Conservation (phyloP, 2,113 vertebrate species). For the Epinephelus moara region DNA sequence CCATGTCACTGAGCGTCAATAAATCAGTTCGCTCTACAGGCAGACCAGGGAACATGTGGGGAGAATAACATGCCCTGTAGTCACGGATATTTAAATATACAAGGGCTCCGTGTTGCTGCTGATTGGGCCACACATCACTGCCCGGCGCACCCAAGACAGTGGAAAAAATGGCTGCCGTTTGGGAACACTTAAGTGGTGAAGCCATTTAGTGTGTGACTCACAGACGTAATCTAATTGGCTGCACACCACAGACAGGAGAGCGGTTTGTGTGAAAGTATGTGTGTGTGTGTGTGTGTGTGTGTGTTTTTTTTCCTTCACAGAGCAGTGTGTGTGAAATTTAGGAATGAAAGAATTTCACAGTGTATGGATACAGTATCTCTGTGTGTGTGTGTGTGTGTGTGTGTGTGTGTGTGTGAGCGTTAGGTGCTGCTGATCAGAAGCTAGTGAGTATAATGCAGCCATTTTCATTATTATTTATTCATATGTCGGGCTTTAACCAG, state of each 20-base stretch:
- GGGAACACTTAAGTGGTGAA: slow-evolving; percentile 68
- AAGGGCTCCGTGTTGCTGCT: slow-evolving; percentile 66
- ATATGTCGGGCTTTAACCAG: background rate
- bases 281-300: background rate
- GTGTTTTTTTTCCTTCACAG: slow-evolving; percentile 2
- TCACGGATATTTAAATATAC: slow-evolving; percentile 78
- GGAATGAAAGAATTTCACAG: slow-evolving; percentile 37
- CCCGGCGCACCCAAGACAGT: slow-evolving; percentile 43
- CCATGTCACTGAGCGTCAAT: slow-evolving; percentile 76
- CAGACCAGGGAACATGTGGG: slow-evolving; percentile 77
- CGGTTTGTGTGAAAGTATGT: slow-evolving; percentile 21
- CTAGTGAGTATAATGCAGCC: background rate
- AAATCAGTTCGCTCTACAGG: slow-evolving; percentile 78
- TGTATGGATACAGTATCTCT: slow-evolving; percentile 13
- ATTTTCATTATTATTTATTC: slow-evolving; percentile 7
- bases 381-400: background rate
- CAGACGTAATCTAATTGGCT: slow-evolving; percentile 62
- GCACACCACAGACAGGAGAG: slow-evolving; percentile 35
- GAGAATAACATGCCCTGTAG: slow-evolving; percentile 75
- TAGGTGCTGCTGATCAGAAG: slow-evolving; percentile 13
- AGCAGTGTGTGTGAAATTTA: slow-evolving; percentile 47
- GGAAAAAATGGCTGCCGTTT: slow-evolving; percentile 72
- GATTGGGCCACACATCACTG: slow-evolving; percentile 68
- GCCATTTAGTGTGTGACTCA: slow-evolving; percentile 65
- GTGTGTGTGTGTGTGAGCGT: background rate